Evolutionary conservation across 2,113 vertebrate species (phyloP), one percentile per base, ranked within the genome.

Genomic region (Scortum barcoo): DNA sequence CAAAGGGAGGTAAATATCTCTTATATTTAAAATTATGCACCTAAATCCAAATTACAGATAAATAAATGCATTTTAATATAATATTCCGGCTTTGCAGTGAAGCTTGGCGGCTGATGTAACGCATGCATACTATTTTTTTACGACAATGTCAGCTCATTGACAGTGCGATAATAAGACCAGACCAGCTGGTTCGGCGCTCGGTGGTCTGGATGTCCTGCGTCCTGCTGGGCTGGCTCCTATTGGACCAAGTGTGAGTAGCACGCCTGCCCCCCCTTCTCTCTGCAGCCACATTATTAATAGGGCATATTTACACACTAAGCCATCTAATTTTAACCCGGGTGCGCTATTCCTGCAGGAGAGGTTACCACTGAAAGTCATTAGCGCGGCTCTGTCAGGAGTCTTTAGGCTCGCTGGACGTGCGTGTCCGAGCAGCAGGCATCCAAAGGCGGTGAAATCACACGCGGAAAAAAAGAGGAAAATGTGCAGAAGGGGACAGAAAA

Each of bases 281-380:
- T 33, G 76, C 46, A 44, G 68, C 73, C 33, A 0, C 74, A 72
- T 86, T 90, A 87, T 86, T 83, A 71, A 82, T 66, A 75, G 85
- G 0, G 8, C 81, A 88, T 60, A 84, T 88, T 60, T 76, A 79
- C 76, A 83, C 86, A 80, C 83, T 85, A 77, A 92, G 87, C 62
- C 13, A 3, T 91, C 91, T 92, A 93, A 90, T 83, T 90, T 83
- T 93, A 94, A 77, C 82, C 63, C 50, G 3, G 36, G 33, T n/a
- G 77, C 33, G 90, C 83, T 90, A 87, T 90, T 86, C 56, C 75
- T 72, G 89, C 14, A 28, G 12, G 38, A 78, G 74, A 73, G 82
- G 82, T 87, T 78, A 85, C 73, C 81, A 20, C 54, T 88, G 50
- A 88, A 88, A 89, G 93, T 92, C 92, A 88, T 76, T 51, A 44